Percentiles rank a stretch among this genome's conserved stretches.
Evolutionary conservation across 2,797 vertebrate species (phyloP).

Genomic region (Centropyge bicolor): DNA sequence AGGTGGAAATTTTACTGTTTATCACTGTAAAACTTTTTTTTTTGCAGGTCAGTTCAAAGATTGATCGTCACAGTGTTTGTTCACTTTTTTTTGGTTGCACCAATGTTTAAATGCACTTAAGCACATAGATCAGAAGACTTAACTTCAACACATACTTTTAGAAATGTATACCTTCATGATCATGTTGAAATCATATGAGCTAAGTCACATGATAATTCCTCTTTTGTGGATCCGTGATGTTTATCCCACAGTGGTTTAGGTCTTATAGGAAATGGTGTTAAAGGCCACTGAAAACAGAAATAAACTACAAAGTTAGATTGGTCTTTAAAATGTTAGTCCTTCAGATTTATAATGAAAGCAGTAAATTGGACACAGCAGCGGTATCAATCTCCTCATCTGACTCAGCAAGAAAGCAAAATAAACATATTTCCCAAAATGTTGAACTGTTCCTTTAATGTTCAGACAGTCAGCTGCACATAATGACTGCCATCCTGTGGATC

Average conservation of each 20-base stretch:
- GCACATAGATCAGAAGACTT: neutral
- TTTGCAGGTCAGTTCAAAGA: neutral
- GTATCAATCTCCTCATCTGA: neutral
- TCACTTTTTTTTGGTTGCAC: neutral
- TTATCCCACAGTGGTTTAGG: neutral
- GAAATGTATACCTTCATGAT: neutral
- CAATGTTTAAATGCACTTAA: neutral
- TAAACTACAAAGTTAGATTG: neutral
- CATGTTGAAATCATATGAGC: neutral
- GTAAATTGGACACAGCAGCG: neutral
- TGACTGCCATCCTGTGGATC: conserved; percentile 8
- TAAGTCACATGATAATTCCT: neutral
- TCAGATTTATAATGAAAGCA: neutral
- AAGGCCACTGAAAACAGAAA: neutral
- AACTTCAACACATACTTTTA: neutral
- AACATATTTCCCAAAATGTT: neutral
- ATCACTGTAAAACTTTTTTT: too few species aligned
- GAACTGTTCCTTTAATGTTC: conserved; percentile 7
- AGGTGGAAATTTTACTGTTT: too few species aligned
- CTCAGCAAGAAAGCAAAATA: neutral
- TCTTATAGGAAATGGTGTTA: neutral
- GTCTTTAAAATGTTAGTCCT: neutral
- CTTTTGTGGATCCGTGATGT: neutral
- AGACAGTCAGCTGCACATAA: neutral
- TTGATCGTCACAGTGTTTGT: rapidly evolving